These are phyloP conservation scores for Andrena bicolor DNA, from an alignment of 2,888 invertebrate genomes.

Conservation along the genomic window DNA sequence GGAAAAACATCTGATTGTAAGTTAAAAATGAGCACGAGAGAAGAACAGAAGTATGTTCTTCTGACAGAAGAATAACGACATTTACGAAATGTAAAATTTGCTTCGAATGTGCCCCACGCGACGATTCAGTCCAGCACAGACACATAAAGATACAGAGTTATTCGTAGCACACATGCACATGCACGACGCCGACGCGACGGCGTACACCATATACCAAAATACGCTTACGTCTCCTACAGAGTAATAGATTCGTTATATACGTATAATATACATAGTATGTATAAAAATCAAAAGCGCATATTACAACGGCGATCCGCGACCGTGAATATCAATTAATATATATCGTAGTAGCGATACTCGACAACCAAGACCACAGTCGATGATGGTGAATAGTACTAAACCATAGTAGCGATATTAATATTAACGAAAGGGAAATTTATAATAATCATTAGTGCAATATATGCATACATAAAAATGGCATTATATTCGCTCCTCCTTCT, in stretches of 20 bases:
- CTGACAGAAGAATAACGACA: slow-evolving; percentile 51
- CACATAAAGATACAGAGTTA: slow-evolving; percentile 33
- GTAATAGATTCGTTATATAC: slow-evolving; percentile 53
- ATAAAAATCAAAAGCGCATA: slow-evolving; percentile 70
- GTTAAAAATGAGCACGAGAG: slow-evolving; percentile 46
- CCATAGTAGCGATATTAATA: slow-evolving; percentile 43
- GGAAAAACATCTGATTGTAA: slow-evolving; percentile 42
- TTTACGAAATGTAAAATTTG: slow-evolving; percentile 58
- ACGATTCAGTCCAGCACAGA: slow-evolving; percentile 29
- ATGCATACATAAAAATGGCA: slow-evolving; percentile 55
- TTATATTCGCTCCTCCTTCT: slow-evolving; percentile 28
- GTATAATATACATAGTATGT: slow-evolving; percentile 49
- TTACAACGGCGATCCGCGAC: slow-evolving; percentile 55
- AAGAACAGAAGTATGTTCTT: slow-evolving; percentile 49
- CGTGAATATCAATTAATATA: slow-evolving; percentile 46
- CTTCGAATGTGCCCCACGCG: slow-evolving; percentile 49
- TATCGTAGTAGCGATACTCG: slow-evolving; percentile 42
- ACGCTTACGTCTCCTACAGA: slow-evolving; percentile 63
- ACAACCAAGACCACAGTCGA: slow-evolving; percentile 52
- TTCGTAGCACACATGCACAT: not conserved
- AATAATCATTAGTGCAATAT: slow-evolving; percentile 53
- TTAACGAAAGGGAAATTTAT: slow-evolving; percentile 50
- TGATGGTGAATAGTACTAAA: slow-evolving; percentile 34
- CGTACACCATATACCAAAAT: slow-evolving; percentile 68
- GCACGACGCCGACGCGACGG: not conserved